Evolutionary conservation across 2,888 invertebrate genomes (phyloP).

Genomic region (Drosophila pseudotakahashii): DNA sequence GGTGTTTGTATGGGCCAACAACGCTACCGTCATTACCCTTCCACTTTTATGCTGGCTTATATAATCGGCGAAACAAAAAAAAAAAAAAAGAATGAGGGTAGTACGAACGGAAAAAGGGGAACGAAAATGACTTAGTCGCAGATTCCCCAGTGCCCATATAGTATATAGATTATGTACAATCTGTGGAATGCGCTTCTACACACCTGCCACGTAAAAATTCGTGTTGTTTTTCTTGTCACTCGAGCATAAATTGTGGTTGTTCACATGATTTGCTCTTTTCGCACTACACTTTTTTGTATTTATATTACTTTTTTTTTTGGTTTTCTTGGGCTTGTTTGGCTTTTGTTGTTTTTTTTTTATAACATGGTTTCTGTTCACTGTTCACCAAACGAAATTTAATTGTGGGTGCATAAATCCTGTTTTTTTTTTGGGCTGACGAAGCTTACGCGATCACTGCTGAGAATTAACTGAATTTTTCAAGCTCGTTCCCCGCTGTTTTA

Average conservation of each 20-base stretch:
- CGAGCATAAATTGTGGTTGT: conserved; percentile 40
- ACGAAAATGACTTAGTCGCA: conserved; percentile 31
- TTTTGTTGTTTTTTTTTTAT: conserved; percentile 3
- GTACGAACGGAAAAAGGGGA: neutral
- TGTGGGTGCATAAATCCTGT: conserved; percentile 30
- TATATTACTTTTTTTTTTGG: conserved; percentile 1
- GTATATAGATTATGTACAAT: conserved; percentile 65
- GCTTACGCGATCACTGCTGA: conserved; percentile 65
- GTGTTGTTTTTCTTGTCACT: conserved; percentile 44
- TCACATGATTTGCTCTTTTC: conserved; percentile 41
- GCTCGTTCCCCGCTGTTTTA: conserved; percentile 61
- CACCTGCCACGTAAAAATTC: conserved; percentile 75
- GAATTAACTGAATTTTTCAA: conserved; percentile 56
- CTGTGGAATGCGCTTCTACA: conserved; percentile 66
- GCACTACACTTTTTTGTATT: conserved; percentile 26
- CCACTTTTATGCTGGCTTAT: conserved; percentile 59
- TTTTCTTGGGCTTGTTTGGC: neutral
- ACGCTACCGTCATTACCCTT: conserved; percentile 46
- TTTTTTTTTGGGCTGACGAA: conserved; percentile 18
- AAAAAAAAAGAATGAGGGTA: conserved; percentile 2
- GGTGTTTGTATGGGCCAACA: conserved; percentile 43
- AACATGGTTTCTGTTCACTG: conserved; percentile 21
- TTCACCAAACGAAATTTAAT: conserved; percentile 40
- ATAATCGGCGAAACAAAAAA: conserved; percentile 48
- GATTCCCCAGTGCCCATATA: conserved; percentile 15